These are phyloP conservation scores for Drepana arcuata DNA, from an alignment of 1,140 invertebrate genomes.

Conservation along the genomic window DNA sequence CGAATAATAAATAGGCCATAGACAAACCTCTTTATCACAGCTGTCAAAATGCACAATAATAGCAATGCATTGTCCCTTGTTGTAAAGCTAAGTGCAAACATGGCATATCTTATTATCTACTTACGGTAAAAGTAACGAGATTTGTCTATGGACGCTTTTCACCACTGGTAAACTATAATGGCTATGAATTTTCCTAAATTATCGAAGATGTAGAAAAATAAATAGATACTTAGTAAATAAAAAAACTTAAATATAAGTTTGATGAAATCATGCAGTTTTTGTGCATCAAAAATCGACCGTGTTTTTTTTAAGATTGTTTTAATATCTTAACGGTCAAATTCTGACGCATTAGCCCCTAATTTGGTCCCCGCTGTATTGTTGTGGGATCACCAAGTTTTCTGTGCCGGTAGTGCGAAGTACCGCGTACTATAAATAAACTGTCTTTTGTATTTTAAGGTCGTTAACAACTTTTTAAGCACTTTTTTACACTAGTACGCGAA, in stretches of 20 bases:
- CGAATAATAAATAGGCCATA: conserved; percentile 32
- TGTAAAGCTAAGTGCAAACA: conserved; percentile 58
- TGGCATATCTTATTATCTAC: conserved; percentile 59
- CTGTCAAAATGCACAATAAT: conserved; percentile 57
- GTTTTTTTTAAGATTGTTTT: no score
- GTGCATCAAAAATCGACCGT: no score
- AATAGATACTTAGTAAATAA: conserved; percentile 41
- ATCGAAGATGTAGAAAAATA: conserved; percentile 41
- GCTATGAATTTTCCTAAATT: conserved; percentile 48
- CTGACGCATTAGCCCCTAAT: no score
- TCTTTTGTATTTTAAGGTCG: no score
- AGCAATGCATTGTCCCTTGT: conserved; percentile 23
- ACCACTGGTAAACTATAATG: conserved; percentile 30
- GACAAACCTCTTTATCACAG: conserved; percentile 67
- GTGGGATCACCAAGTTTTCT: no score
- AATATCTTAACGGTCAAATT: no score
- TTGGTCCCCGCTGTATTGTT: no score
- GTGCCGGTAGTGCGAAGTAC: no score
- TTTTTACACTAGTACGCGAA: no score
- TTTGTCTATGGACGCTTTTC: conserved; percentile 47
- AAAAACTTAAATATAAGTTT: conserved; percentile 9
- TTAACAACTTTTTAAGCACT: no score
- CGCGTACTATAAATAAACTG: no score
- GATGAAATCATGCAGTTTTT: conserved; percentile 13
- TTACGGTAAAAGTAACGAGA: conserved; percentile 57